phyloP scores from a whole-genome alignment of 2,113 vertebrate species.

The Gnathonemus echidnorhynchus region DNA sequence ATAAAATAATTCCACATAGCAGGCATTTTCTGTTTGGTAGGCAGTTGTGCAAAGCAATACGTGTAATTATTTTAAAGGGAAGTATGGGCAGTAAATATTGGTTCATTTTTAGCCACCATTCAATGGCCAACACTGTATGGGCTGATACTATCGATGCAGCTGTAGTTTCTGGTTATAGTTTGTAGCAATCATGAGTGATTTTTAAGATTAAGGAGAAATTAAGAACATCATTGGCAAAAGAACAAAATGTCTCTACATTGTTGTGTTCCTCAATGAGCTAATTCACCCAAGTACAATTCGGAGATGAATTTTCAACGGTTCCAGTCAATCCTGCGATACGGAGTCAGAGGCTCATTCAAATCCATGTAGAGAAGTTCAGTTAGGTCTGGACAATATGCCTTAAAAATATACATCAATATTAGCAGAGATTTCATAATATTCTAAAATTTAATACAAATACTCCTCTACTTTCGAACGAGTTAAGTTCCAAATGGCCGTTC shows the following conservation, averaged over 20 bases:
- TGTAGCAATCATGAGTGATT: background rate
- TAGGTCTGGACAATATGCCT: too few species aligned
- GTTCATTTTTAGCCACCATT: background rate
- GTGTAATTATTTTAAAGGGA: background rate
- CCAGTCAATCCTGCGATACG: background rate
- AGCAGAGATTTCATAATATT: too few species aligned
- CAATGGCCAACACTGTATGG: background rate
- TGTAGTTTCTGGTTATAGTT: background rate
- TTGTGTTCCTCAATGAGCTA: background rate
- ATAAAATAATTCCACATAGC: background rate
- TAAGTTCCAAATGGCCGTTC: too few species aligned
- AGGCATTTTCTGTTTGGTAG: background rate
- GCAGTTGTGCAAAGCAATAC: background rate
- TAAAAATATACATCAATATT: too few species aligned
- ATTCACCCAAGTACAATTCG: background rate
- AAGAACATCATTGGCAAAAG: background rate
- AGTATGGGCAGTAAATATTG: background rate
- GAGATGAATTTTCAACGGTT: background rate
- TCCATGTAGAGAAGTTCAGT: too few species aligned
- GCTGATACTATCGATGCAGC: background rate
- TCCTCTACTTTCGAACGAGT: too few species aligned
- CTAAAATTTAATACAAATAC: too few species aligned
- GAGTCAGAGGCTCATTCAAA: background rate
- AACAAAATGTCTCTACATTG: background rate
- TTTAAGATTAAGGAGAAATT: background rate